These are phyloP conservation scores for Kryptolebias marmoratus DNA, from an alignment of 2,113 vertebrate species.

Conservation along the genomic window DNA sequence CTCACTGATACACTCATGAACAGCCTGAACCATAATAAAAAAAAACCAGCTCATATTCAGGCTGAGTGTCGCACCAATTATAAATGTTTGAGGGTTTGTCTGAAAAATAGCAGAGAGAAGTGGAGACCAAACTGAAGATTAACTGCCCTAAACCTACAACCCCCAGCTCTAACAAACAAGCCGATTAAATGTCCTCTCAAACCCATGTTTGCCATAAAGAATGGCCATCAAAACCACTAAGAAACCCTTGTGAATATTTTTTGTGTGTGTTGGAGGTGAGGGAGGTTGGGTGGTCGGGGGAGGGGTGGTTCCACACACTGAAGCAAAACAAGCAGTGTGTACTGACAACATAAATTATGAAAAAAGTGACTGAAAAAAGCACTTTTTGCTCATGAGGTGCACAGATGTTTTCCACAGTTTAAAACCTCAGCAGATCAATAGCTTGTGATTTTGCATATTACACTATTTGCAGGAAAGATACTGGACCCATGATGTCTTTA, in stretches of 20 bases:
- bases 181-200: constrained; percentile 33
- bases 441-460: too few species aligned
- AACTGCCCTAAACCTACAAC: constrained; percentile 13
- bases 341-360: not conserved
- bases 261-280: not conserved
- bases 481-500: not conserved
- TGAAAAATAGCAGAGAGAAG: constrained; percentile 21
- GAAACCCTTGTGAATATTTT: not conserved
- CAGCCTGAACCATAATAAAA: not conserved
- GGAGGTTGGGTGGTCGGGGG: too few species aligned
- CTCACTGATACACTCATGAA: constrained; percentile 22
- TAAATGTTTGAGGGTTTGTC: constrained; percentile 27
- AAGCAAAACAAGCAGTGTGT: not conserved
- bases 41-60: constrained; percentile 9
- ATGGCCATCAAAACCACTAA: constrained; percentile 25
- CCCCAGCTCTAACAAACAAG: constrained; percentile 13
- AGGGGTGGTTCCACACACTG: not conserved
- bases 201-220: constrained; percentile 10
- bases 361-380: not conserved
- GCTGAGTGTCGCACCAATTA: constrained; percentile 22
- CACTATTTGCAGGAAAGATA: too few species aligned
- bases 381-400: not conserved
- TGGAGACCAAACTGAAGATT: constrained; percentile 12
- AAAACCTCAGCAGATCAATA: too few species aligned
- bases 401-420: not conserved